Conservation (phyloP, 2,113 vertebrate genomes). For the Clinocottus analis region DNA sequence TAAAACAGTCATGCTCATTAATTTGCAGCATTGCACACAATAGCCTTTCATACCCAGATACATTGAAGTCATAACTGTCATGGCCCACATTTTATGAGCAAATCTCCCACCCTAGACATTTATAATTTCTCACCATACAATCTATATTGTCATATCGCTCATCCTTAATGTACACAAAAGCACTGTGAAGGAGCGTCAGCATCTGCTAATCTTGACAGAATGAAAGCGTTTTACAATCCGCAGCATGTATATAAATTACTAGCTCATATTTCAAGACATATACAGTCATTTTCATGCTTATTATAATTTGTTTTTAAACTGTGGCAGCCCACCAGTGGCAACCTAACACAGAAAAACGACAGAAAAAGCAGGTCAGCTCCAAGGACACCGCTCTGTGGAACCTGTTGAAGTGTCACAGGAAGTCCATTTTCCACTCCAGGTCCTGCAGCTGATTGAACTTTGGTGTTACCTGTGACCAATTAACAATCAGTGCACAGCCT, state of each 20-base stretch:
- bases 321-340: neutral
- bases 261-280: neutral
- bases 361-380: constrained; percentile 47
- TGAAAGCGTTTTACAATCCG: neutral
- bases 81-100: neutral
- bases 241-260: neutral
- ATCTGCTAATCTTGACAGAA: neutral
- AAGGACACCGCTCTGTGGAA: constrained; percentile 37
- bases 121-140: neutral
- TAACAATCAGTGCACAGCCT: constrained; percentile 58
- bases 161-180: neutral
- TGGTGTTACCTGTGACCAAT: constrained; percentile 58
- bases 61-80: neutral
- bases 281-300: neutral
- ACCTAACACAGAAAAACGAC: neutral
- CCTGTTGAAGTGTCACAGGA: constrained; percentile 63
- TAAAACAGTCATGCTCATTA: constrained; percentile 27
- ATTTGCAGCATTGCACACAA: constrained; percentile 12
- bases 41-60: neutral
- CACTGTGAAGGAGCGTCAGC: neutral
- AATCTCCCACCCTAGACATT: neutral
- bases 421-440: constrained; percentile 77
- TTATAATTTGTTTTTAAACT: neutral
- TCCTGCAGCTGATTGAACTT: constrained; percentile 58
- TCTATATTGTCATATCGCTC: neutral